Evolutionary conservation across 92 coral and sea anemone species (phyloP), one percentile per base, ranked within the genome.

Genomic region (Palythoa grandiflora): DNA sequence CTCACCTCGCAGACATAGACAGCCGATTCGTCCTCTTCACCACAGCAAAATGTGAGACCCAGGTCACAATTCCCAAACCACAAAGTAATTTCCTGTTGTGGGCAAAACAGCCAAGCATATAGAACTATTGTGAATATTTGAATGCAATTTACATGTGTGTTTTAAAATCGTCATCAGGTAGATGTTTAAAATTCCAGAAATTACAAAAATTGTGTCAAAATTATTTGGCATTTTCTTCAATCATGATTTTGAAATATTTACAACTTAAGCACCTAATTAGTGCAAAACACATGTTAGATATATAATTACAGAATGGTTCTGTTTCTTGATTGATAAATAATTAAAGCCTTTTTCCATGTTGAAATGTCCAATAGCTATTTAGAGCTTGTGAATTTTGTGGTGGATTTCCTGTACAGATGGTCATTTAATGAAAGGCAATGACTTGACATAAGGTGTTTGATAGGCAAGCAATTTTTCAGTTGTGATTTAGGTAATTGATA

Each of bases 21-120:
- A 19, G 98, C 95, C 10, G 98, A 92, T 77, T 91, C 98, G 77
- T 96, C 99, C 87, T 96, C 99, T 78, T 96, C 98, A 50, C 96
- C 98, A 54, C 96, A 95, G 76, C 91, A 95, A 78, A 96, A 92
- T 71, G 95, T 92, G 54, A 96, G 89, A 37, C 99, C 99, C 37
- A 96, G 89, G 28, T 92, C 92, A 75, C 83, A 75, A 73, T 93
- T 93, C 57, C 93, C 92, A 83, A 95, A 91, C 96, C 99, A 92
- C 36, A 96, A 89, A 20, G 99, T 96, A 65, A 96, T 96, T 92
- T 96, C 99, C 99, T 96, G 85, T 61, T 89, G 90, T 85, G 50
- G 35, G 4, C 10, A 48, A 83, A 66, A 39, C 53, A 73, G 16
- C 15, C 15, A 73, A 73, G 10, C 19, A 71, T 6, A 73, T 13